Evolutionary conservation across 2,797 vertebrate species (phyloP), one percentile per base, ranked within the genome.

Genomic region (Falco berigora): DNA sequence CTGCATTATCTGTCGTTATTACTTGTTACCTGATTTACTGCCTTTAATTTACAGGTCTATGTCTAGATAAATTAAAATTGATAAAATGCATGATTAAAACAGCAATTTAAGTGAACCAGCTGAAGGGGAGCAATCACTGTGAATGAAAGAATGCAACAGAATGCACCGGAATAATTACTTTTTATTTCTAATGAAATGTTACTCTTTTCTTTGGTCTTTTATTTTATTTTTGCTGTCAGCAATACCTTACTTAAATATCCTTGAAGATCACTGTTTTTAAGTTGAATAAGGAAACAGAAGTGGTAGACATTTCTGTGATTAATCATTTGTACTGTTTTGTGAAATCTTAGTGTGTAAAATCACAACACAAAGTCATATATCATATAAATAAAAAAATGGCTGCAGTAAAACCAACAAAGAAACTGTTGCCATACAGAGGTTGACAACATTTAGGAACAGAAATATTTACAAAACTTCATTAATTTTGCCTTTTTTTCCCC

Each of bases 21-120:
- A 90, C 47, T 93, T 91, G 79, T 63, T 97, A 78, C 69, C 58
- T 96, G 75, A 97, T 95, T 97, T 96, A 94, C 50, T 94, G 84
- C 80, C 95, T 88, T 79, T 92, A 91, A 95, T 91, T 95, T 92
- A 95, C 68, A 90, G 92, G 36, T 94, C 84, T 96, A 66, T 59
- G 84, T 96, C 73, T 86, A 92, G n/a, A 92, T 94, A 95, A 97
- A 97, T 94, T 94, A 92, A 95, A 96, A 94, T 94, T 94, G 67
- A 67, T 93, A 92, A 96, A 97, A 88, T 59, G 20, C 92, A 24
- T 87, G 78, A 94, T 91, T 96, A 89, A 96, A 96, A 68, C 36
- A 87, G 40, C 17, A 88, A 93, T 32, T 88, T 90, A 94, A 93
- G 44, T 94, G 84, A 97, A 92, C 52, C 50, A 71, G 21, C 27